These are phyloP conservation scores for Bujurquina vittata DNA, from an alignment of 2,113 vertebrate species.

Conservation along the genomic window DNA sequence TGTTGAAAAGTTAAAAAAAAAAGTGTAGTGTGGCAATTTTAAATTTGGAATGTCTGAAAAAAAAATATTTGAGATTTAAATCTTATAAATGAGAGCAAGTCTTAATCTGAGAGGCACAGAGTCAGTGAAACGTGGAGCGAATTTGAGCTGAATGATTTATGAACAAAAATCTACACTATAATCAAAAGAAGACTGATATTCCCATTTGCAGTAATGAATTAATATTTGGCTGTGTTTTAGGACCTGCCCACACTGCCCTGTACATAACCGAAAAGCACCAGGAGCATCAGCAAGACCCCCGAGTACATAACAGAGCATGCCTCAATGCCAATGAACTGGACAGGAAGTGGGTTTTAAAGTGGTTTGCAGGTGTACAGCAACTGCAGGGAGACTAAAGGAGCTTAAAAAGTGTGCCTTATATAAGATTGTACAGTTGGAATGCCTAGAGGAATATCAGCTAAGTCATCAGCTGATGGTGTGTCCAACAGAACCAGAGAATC, in stretches of 20 bases:
- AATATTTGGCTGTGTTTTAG: no score
- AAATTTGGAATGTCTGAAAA: no score
- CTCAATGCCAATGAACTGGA: background rate
- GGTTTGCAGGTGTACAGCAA: background rate
- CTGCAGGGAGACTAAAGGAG: background rate
- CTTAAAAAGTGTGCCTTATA: background rate
- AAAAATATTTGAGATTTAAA: background rate
- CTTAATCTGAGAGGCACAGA: background rate
- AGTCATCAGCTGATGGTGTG: accelerated
- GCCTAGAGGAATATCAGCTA: background rate
- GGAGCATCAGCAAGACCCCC: no score
- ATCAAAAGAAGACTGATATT: background rate
- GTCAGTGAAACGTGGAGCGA: background rate
- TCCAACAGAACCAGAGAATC: background rate
- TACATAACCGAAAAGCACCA: no score
- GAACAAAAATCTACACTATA: no score
- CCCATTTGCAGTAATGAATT: no score
- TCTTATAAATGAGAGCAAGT: background rate
- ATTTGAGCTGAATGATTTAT: background rate
- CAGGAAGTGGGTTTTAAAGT: background rate
- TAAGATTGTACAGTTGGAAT: background rate
- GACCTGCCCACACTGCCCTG: no score
- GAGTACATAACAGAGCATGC: background rate
- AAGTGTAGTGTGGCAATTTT: background rate
- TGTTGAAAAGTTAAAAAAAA: background rate